phyloP scores from a whole-genome alignment of 2,888 invertebrate species.

The Perizoma affinitatum region DNA sequence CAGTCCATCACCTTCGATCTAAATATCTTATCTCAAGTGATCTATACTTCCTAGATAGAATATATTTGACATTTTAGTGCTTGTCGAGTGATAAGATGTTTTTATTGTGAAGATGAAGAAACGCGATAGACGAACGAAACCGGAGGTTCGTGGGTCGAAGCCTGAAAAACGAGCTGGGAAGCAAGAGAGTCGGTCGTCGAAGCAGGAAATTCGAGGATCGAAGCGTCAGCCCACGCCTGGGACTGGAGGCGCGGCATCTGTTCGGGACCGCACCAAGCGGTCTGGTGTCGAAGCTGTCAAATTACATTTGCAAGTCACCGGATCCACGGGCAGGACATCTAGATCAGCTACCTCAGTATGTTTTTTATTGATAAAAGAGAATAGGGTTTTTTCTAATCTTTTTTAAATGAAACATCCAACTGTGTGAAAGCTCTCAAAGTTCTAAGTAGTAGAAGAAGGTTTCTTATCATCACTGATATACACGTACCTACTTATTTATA shows the following conservation, averaged over 20 bases:
- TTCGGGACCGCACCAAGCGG: constrained; percentile 59
- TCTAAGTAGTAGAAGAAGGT: too few species aligned
- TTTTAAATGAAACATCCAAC: too few species aligned
- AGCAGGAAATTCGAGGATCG: constrained; percentile 43
- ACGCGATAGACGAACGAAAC: constrained; percentile 60
- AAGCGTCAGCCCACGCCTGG: constrained; percentile 39
- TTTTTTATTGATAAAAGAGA: not conserved
- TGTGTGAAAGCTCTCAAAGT: too few species aligned
- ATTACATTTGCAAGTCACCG: constrained; percentile 68
- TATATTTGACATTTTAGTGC: constrained; percentile 39
- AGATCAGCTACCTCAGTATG: constrained; percentile 75
- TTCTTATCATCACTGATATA: too few species aligned
- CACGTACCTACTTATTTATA: not conserved
- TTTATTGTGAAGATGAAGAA: constrained; percentile 67
- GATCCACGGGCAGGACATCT: constrained; percentile 74
- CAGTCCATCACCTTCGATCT: constrained; percentile 66
- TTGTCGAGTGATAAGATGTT: constrained; percentile 45
- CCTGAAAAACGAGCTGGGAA: constrained; percentile 49
- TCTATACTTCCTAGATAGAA: constrained; percentile 51
- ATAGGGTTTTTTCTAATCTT: too few species aligned
- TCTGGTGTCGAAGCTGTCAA: constrained; percentile 78
- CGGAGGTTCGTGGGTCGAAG: constrained; percentile 49
- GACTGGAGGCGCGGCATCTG: constrained; percentile 43
- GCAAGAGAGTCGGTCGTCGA: constrained; percentile 45
- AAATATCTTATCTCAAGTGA: constrained; percentile 71